These are phyloP conservation scores for Drosophila picticornis DNA, from an alignment of 2,888 invertebrate genomes.

Conservation along the genomic window DNA sequence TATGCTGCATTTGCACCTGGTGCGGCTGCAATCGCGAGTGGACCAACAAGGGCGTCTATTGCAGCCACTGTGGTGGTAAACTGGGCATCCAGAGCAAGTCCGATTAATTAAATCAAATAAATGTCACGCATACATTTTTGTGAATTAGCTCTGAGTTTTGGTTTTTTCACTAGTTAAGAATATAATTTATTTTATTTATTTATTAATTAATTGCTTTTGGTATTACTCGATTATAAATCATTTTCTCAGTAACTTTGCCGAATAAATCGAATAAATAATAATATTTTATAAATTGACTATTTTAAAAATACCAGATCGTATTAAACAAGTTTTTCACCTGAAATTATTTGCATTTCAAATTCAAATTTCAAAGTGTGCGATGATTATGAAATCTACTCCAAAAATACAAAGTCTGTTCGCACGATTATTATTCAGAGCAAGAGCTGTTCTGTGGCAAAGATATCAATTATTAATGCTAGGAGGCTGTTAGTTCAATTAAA, in stretches of 20 bases:
- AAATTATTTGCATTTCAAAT: neutral
- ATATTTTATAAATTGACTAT: neutral
- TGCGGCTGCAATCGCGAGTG: conserved; percentile 82
- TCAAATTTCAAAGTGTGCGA: neutral
- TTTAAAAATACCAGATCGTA: neutral
- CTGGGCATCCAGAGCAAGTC: conserved; percentile 75
- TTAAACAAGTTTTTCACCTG: neutral
- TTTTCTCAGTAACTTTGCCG: neutral
- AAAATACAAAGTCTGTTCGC: neutral
- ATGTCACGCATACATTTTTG: conserved; percentile 41
- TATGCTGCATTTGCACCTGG: conserved; percentile 81
- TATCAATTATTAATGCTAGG: conserved; percentile 1
- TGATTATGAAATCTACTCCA: neutral
- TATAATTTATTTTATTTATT: neutral
- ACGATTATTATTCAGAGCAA: neutral
- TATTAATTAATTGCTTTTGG: neutral
- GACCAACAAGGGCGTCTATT: conserved; percentile 80
- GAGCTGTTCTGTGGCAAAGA: neutral
- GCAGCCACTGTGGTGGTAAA: conserved; percentile 81
- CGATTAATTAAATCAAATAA: conserved; percentile 63
- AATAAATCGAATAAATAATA: neutral
- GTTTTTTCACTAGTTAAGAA: neutral
- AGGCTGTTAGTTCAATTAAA: conserved; percentile 59
- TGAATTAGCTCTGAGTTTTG: conserved; percentile 5
- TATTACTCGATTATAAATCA: neutral